Evolutionary conservation across 1,140 invertebrate genomes (phyloP), one percentile per base, ranked within the genome.

Genomic region (Lasioglossum baleicum): DNA sequence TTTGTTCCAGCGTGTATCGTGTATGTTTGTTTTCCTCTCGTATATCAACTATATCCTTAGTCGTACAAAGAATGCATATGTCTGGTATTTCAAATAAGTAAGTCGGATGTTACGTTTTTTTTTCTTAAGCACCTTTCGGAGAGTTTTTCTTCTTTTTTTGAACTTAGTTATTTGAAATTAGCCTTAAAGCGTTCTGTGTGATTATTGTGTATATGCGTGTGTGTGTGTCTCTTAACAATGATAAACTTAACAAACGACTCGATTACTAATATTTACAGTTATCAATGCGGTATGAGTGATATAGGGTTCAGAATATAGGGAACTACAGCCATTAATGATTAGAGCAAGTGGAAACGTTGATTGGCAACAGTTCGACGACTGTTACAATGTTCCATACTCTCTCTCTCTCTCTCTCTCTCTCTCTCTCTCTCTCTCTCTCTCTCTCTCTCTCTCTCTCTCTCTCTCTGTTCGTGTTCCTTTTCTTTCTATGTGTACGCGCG

Each of bases 201-300:
- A 15, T 64, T 60, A 58, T 31, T 72, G 56, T 65, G 63, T 58
- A 20, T 58, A 8, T 56, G 13, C 15, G 26, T 63, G 22, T 63
- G 4, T 31, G 61, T 31, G 51, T 75, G 56, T 68, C 56, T 71
- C 64, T 80, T 67, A 65, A 78, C 75, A 72, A 65, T 76, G 66
- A 40, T 86, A 83, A 87, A 82, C 73, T 67, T 73, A 79, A 85
- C 67, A 66, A 84, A 72, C 48, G 67, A 77, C 79, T 83, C 66
- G 81, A 85, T 81, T 81, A 81, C 79, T 89, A 90, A 88, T 91
- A 91, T 91, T 87, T 91, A 91, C 90, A 90, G 84, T 83, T 79
- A 90, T 85, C 87, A 86, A 88, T 70, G 73, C 83, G 85, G 83
- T 84, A 89, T 79, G 83, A 87, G 81, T 83, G 80, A 87, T 86